phyloP scores from a whole-genome alignment of 2,797 vertebrate species.

The Dendrocincla tyrannina region DNA sequence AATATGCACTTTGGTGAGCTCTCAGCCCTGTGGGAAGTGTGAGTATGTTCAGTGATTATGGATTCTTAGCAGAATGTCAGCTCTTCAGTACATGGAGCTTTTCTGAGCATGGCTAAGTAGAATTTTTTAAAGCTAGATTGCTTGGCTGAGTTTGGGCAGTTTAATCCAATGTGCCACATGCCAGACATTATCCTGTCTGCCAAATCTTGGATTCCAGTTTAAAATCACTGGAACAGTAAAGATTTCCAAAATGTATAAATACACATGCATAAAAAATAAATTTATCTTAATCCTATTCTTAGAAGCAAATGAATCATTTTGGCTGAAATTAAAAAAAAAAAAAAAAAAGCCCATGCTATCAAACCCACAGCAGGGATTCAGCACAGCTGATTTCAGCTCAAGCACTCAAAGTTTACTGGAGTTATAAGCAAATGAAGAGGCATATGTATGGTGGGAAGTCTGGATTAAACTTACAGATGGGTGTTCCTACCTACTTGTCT shows the following conservation, averaged over 20 bases:
- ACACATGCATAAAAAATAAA: background rate
- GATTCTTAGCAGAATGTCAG: slow-evolving; percentile 14
- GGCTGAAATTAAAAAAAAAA: background rate
- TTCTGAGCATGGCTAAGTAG: background rate
- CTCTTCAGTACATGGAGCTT: background rate
- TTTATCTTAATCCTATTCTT: background rate
- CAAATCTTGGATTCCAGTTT: background rate
- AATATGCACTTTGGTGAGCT: slow-evolving; percentile 12
- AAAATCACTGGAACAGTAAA: background rate
- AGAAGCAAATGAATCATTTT: background rate
- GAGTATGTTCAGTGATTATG: background rate
- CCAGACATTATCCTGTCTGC: background rate
- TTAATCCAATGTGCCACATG: background rate
- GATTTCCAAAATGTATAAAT: background rate
- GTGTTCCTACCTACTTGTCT: background rate
- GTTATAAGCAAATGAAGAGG: background rate
- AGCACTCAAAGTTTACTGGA: background rate
- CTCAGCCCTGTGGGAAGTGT: background rate
- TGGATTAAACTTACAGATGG: background rate
- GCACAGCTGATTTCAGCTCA: background rate
- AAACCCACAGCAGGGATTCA: background rate
- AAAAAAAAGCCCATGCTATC: background rate
- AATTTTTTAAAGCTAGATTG: background rate
- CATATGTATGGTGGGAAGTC: background rate
- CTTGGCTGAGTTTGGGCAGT: background rate